Evolutionary conservation across 2,888 invertebrate genomes (phyloP).

Genomic region (Phengaris arion): DNA sequence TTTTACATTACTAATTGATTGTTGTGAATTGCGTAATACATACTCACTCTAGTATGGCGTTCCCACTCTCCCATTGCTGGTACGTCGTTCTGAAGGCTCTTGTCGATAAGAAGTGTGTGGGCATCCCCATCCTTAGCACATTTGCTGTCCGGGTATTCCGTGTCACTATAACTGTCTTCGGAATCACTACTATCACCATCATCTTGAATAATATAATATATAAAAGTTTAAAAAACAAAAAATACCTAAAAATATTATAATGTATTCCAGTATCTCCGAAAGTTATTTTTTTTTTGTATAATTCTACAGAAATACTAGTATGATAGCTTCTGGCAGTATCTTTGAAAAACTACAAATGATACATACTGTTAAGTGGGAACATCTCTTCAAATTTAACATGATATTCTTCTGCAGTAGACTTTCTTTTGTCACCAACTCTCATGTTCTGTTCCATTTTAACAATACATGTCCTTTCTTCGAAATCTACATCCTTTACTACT

Average conservation of each 20-base stretch:
- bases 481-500: conserved; percentile 65
- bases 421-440: conserved; percentile 64
- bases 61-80: conserved; percentile 91
- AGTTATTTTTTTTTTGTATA: too few species aligned
- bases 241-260: too few species aligned
- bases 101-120: conserved; percentile 71
- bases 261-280: too few species aligned
- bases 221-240: too few species aligned
- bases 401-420: conserved; percentile 63
- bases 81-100: conserved; percentile 78
- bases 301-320: too few species aligned
- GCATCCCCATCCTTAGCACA: conserved; percentile 42
- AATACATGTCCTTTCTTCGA: conserved; percentile 65
- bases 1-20: background rate
- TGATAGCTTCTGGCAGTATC: background rate
- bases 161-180: conserved; percentile 64
- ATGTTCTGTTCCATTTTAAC: conserved; percentile 78
- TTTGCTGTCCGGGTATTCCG: conserved; percentile 66
- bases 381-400: conserved; percentile 80
- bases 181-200: conserved; percentile 54
- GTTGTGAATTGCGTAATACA: conserved; percentile 49
- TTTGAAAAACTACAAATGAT: conserved; percentile 28
- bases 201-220: conserved; percentile 46
- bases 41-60: conserved; percentile 88
- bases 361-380: conserved; percentile 74